phyloP scores from a whole-genome alignment of 2,888 invertebrate genomes.

The Abrostola tripartita region DNA sequence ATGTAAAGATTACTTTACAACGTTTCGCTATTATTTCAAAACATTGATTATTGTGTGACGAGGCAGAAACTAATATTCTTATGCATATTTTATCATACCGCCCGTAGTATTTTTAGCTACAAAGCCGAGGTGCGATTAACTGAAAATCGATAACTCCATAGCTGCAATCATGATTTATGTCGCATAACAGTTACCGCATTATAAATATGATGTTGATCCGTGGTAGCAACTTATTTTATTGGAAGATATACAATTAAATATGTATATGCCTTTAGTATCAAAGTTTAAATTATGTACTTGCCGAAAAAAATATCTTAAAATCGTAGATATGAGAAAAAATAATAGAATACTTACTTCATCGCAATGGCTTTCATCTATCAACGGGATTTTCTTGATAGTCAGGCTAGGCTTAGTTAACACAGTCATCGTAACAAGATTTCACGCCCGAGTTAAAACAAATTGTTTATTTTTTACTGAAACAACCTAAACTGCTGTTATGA shows the following conservation, averaged over 20 bases:
- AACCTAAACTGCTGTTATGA: constrained; percentile 34
- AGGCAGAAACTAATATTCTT: constrained; percentile 6
- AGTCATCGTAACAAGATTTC: constrained; percentile 88
- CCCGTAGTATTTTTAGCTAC: constrained; percentile 34
- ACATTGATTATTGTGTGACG: background rate
- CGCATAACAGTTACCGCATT: constrained; percentile 24
- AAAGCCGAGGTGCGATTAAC: constrained; percentile 13
- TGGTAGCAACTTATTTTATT: constrained; percentile 4
- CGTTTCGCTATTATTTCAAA: background rate
- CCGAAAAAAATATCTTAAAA: constrained; percentile 20
- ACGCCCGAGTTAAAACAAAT: constrained; percentile 12
- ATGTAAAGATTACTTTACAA: no score
- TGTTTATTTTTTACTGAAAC: constrained; percentile 31
- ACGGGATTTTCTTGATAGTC: constrained; percentile 91
- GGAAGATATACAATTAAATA: background rate
- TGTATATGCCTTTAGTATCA: background rate
- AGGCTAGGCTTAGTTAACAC: constrained; percentile 92
- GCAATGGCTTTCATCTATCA: constrained; percentile 86
- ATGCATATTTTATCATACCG: constrained; percentile 11
- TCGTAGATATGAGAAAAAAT: background rate
- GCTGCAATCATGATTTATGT: constrained; percentile 30
- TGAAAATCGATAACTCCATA: constrained; percentile 47
- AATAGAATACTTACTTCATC: constrained; percentile 69
- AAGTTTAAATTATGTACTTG: background rate
- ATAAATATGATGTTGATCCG: constrained; percentile 24